A percentile compares a stretch with the other conserved stretches of the same genome.
Evolutionary conservation across 2,113 vertebrate species (phyloP).

Genomic region (Chlorodrepanis virens): DNA sequence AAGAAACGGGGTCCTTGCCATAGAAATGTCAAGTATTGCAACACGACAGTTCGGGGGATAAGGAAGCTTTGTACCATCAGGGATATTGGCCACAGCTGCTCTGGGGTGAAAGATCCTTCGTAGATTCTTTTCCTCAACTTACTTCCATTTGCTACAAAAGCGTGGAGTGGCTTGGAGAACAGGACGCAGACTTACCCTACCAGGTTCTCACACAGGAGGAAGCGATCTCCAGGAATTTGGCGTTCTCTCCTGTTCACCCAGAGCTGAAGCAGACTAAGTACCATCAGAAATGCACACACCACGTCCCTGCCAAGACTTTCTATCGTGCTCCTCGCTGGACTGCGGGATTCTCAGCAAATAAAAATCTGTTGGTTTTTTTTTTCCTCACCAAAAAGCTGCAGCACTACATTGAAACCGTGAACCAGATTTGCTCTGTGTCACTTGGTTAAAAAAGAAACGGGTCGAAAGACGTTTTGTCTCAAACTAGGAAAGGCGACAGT

Average conservation of each 20-base stretch:
- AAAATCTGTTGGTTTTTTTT: background rate
- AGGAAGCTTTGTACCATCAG: conserved; percentile 30
- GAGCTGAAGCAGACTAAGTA: conserved; percentile 12
- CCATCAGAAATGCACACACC: background rate
- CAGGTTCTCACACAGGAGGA: background rate
- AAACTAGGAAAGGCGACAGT: conserved; percentile 27
- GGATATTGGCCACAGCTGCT: conserved; percentile 1
- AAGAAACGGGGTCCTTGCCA: conserved; percentile 41
- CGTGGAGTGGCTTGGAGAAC: background rate
- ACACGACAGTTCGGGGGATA: background rate
- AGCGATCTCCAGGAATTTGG: background rate
- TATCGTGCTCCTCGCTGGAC: background rate
- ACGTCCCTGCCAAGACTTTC: background rate
- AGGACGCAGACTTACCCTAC: background rate
- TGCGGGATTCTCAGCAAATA: background rate
- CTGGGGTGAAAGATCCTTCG: conserved; percentile 3
- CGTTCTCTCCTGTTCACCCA: background rate
- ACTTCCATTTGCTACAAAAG: background rate
- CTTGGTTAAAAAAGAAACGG: background rate
- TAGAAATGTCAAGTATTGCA: conserved; percentile 47
- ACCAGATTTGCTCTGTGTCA: background rate
- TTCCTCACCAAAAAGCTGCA: background rate
- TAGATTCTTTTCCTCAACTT: background rate
- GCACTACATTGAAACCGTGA: conserved; percentile 28
- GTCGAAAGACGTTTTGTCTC: background rate